A percentile compares a stretch with the other conserved stretches of the same genome.
Evolutionary conservation across 1,140 invertebrate genomes (phyloP).

Genomic region (Drosophila takahashii): DNA sequence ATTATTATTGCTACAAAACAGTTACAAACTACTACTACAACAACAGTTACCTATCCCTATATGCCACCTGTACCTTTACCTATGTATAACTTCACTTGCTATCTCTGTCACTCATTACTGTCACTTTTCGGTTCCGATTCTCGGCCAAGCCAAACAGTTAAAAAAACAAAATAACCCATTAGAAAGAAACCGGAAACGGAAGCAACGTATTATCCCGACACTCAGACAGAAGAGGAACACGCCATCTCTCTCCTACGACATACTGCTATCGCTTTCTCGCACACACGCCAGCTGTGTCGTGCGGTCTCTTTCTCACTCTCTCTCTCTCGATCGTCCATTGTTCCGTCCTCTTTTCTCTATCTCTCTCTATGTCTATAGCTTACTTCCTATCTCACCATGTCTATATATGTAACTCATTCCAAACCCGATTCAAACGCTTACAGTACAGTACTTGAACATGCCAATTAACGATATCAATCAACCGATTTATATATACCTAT

Average conservation of each 20-base stretch:
- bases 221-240: constrained; percentile 36
- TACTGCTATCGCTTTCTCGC: constrained; percentile 45
- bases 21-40: constrained; percentile 42
- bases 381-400: constrained; percentile 23
- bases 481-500: constrained; percentile 55
- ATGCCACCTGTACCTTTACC: constrained; percentile 35
- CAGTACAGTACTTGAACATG: constrained; percentile 71
- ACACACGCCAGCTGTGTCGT: constrained; percentile 22
- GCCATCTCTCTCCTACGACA: constrained; percentile 16
- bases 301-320: constrained; percentile 21
- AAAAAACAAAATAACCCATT: neutral
- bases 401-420: constrained; percentile 31
- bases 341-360: constrained; percentile 34
- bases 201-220: constrained; percentile 32
- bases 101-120: constrained; percentile 67
- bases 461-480: constrained; percentile 37
- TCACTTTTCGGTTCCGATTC: constrained; percentile 59
- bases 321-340: constrained; percentile 23
- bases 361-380: constrained; percentile 35
- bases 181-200: neutral
- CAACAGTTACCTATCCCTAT: constrained; percentile 43
- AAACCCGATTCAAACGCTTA: constrained; percentile 62
- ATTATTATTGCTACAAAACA: constrained; percentile 63
- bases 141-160: constrained; percentile 12
- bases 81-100: constrained; percentile 54